phyloP scores from a whole-genome alignment of 2,797 vertebrate genomes.

The Hapalemur alaotrensis region DNA sequence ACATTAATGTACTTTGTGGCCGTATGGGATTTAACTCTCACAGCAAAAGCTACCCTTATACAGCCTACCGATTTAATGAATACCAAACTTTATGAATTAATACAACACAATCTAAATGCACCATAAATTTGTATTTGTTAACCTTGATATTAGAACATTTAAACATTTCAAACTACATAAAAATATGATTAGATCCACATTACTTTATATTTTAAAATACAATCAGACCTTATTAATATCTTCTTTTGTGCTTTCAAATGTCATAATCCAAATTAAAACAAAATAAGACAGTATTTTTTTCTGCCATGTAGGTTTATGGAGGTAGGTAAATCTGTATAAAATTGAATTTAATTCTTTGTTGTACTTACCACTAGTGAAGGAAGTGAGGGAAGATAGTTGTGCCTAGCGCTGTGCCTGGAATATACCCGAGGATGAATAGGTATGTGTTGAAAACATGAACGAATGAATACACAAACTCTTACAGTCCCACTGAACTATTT shows the following conservation, averaged over 20 bases:
- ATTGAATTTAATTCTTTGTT: not conserved
- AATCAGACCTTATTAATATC: not conserved
- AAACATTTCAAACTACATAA: slow-evolving; percentile 84
- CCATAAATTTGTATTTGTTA: slow-evolving; percentile 84
- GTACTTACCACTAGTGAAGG: not conserved
- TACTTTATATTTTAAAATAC: not conserved
- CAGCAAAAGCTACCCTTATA: slow-evolving; percentile 62
- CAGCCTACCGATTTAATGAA: slow-evolving; percentile 53
- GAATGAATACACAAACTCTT: not conserved
- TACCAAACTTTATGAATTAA: slow-evolving; percentile 78
- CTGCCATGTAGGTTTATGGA: not conserved
- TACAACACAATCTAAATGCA: slow-evolving; percentile 78
- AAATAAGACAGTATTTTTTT: not conserved
- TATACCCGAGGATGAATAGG: not conserved
- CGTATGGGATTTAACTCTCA: slow-evolving; percentile 26
- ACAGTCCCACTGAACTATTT: not conserved
- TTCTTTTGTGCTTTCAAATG: not conserved
- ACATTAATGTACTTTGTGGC: slow-evolving; percentile 31
- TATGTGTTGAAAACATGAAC: not conserved
- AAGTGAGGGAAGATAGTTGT: not conserved
- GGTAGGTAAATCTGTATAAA: not conserved
- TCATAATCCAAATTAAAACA: not conserved
- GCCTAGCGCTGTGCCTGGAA: not conserved
- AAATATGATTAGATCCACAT: slow-evolving; percentile 71
- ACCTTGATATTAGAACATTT: slow-evolving; percentile 80